phyloP scores from a whole-genome alignment of 2,888 invertebrate species.

The Dynastes tityus region DNA sequence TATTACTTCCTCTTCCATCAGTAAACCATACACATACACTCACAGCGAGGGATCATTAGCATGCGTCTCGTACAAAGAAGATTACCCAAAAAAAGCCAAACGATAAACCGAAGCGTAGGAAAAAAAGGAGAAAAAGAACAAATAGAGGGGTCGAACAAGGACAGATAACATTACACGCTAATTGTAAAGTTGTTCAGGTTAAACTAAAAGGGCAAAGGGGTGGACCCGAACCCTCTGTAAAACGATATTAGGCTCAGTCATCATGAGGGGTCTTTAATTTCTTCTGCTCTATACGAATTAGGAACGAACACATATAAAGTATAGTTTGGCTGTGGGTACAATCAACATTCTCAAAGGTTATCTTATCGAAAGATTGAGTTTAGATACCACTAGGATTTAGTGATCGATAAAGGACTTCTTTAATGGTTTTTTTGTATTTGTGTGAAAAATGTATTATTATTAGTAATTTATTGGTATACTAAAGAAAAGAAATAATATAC shows the following conservation, averaged over 20 bases:
- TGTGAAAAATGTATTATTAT: too few species aligned
- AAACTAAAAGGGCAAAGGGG: slow-evolving; percentile 12
- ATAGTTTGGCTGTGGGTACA: too few species aligned
- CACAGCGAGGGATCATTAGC: background rate
- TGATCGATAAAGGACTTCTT: too few species aligned
- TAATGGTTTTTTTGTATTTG: too few species aligned
- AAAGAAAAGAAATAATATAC: too few species aligned
- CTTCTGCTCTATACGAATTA: background rate
- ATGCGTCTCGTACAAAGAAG: background rate
- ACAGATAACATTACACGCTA: background rate
- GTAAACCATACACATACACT: background rate
- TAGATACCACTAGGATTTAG: too few species aligned
- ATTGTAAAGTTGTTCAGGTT: slow-evolving; percentile 12
- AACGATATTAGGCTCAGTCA: background rate
- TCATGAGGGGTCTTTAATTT: slow-evolving; percentile 9
- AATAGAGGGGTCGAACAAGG: background rate
- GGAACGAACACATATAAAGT: too few species aligned
- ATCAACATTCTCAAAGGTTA: too few species aligned
- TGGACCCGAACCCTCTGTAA: slow-evolving; percentile 6
- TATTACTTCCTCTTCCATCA: background rate
- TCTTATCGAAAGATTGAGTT: too few species aligned
- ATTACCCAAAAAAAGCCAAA: background rate
- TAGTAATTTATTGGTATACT: too few species aligned
- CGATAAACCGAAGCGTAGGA: too few species aligned
- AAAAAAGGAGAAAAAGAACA: background rate